Evolutionary conservation across 2,797 vertebrate species (phyloP).

Genomic region (Hemitrygon akajei): DNA sequence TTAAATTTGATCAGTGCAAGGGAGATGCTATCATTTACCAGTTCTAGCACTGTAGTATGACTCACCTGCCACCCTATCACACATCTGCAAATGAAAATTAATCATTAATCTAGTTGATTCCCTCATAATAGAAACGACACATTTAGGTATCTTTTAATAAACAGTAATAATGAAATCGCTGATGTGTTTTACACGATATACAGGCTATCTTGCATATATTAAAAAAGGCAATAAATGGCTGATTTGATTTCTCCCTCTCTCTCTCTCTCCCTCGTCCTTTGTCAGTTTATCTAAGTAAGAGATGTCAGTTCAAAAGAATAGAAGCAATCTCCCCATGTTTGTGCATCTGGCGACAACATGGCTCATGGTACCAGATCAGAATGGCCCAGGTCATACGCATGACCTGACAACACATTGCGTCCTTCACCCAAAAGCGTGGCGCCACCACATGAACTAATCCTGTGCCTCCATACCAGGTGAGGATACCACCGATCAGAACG

Average conservation of each 20-base stretch:
- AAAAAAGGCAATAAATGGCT: slow-evolving; percentile 11
- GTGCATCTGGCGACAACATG: neutral
- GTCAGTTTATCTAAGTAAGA: slow-evolving; percentile 62
- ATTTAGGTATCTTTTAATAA: slow-evolving; percentile 97
- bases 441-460: neutral
- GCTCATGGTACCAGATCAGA: neutral
- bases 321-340: slow-evolving; percentile 39
- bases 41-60: slow-evolving; percentile 71
- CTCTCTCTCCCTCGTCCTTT: slow-evolving; percentile 39
- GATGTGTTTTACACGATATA: slow-evolving; percentile 96
- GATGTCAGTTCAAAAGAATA: slow-evolving; percentile 54
- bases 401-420: neutral
- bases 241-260: neutral
- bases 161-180: slow-evolving; percentile 99
- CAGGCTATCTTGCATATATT: slow-evolving; percentile 54
- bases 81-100: slow-evolving; percentile 96
- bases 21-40: slow-evolving; percentile 82
- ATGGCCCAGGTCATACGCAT: neutral
- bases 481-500: too few relatives aligned
- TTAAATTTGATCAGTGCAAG: slow-evolving; percentile 99
- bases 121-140: slow-evolving; percentile 98
- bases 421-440: neutral
- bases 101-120: slow-evolving; percentile 96
- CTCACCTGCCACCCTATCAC: slow-evolving; percentile 90
- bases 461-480: too few relatives aligned